These are phyloP conservation scores for Hormaphis cornu DNA, from an alignment of 1,140 invertebrate genomes.

Conservation along the genomic window DNA sequence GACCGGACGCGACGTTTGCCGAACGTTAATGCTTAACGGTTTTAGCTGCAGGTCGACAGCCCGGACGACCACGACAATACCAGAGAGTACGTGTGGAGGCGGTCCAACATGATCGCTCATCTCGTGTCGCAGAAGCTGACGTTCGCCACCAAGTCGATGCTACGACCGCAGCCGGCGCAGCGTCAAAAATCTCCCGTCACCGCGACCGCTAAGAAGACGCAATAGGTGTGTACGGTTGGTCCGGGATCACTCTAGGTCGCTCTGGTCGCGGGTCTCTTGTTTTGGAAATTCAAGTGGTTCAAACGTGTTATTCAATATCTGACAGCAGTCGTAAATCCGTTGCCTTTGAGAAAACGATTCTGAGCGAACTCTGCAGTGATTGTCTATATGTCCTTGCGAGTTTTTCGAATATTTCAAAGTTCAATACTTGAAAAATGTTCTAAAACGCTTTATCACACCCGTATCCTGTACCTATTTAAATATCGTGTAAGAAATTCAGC, in stretches of 20 bases:
- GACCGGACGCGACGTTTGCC: neutral
- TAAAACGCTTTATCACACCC: too few species aligned
- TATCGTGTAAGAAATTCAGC: too few species aligned
- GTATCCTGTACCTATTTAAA: too few species aligned
- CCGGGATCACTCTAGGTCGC: too few species aligned
- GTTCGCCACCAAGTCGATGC: constrained; percentile 63
- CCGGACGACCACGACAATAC: constrained; percentile 57
- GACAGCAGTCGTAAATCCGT: too few species aligned
- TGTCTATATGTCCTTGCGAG: too few species aligned
- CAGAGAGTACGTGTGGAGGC: constrained; percentile 67
- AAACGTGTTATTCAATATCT: neutral
- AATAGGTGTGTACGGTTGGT: neutral
- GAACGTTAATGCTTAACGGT: constrained; percentile 26
- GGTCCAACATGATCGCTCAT: constrained; percentile 67
- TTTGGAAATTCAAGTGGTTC: too few species aligned
- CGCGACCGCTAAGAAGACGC: neutral
- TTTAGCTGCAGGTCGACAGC: constrained; percentile 62
- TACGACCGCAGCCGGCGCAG: constrained; percentile 47
- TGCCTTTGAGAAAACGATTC: too few species aligned
- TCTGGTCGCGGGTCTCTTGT: too few species aligned
- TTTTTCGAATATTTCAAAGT: too few species aligned
- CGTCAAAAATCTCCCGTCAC: neutral
- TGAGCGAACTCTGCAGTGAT: too few species aligned
- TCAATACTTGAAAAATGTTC: too few species aligned
- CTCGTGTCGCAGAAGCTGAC: constrained; percentile 69